A percentile compares a stretch with the other conserved stretches of the same genome.
Conservation (phyloP, 2,797 vertebrate genomes). For the Enteromius argenteus region DNA sequence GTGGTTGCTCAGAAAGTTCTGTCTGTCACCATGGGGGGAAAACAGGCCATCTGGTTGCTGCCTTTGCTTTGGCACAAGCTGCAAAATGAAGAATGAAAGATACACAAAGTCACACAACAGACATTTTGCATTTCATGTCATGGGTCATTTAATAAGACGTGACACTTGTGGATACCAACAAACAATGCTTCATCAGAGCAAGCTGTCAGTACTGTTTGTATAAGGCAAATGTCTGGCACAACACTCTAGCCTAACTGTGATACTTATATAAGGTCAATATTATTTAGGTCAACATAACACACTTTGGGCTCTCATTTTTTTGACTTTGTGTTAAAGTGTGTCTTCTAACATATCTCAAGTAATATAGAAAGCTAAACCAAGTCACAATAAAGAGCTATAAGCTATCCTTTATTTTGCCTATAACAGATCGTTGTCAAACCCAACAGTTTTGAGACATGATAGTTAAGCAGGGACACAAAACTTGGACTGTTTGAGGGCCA, state of each 20-base stretch:
- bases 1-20: slow-evolving; percentile 43
- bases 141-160: background rate
- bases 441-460: background rate
- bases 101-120: slow-evolving; percentile 28
- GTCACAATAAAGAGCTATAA: background rate
- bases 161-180: background rate
- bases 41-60: slow-evolving; percentile 59
- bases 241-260: background rate
- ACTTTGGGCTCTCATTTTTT: background rate
- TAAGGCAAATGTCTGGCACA: background rate
- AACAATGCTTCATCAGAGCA: background rate
- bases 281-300: background rate
- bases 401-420: background rate
- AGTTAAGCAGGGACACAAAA: background rate
- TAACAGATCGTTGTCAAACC: slow-evolving; percentile 9
- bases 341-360: background rate
- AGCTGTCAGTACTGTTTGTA: background rate
- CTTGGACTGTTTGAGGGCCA: slow-evolving; percentile 5
- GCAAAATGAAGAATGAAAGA: slow-evolving; percentile 39
- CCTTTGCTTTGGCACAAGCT: slow-evolving; percentile 37
- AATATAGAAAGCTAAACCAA: background rate
- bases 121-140: slow-evolving; percentile 25
- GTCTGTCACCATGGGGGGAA: slow-evolving; percentile 28
- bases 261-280: slow-evolving; percentile 14
- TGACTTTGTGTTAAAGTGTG: background rate